A percentile compares a stretch with the other conserved stretches of the same genome.
Evolutionary conservation across 2,797 vertebrate species (phyloP).

Genomic region (Setipinna tenuifilis): DNA sequence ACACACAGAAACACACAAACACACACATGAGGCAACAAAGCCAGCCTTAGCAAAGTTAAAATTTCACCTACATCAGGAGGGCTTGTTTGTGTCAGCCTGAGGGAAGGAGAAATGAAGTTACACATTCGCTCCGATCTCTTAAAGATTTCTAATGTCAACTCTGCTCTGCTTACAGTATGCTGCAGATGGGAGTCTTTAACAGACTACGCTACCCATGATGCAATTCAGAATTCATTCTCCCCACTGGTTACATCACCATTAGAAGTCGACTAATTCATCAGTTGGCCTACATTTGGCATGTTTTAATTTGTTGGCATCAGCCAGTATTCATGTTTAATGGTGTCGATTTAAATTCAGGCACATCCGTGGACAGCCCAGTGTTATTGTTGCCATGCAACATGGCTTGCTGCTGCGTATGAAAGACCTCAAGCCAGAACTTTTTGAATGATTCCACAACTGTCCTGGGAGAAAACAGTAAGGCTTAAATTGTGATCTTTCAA

Average conservation of each 20-base stretch:
- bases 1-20: not conserved
- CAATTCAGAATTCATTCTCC: not conserved
- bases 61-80: not conserved
- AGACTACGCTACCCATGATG: constrained; percentile 5
- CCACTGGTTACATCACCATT: not conserved
- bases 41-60: constrained; percentile 29
- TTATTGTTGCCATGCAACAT: no score
- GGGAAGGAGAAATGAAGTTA: not conserved
- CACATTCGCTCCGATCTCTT: not conserved
- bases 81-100: not conserved
- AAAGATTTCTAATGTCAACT: constrained; percentile 20
- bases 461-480: no score
- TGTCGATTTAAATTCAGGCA: no score
- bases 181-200: not conserved
- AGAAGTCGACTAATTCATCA: no score
- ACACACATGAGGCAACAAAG: constrained; percentile 17
- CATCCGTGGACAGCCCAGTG: no score
- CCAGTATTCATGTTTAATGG: no score
- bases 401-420: no score
- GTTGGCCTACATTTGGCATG: no score
- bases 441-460: no score
- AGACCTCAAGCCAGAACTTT: no score
- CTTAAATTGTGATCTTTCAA: no score
- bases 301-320: no score
- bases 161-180: not conserved